Percentiles rank a stretch among this genome's conserved stretches.
phyloP scores from a whole-genome alignment of 2,888 invertebrate species.

The Stegophylla sp. region DNA sequence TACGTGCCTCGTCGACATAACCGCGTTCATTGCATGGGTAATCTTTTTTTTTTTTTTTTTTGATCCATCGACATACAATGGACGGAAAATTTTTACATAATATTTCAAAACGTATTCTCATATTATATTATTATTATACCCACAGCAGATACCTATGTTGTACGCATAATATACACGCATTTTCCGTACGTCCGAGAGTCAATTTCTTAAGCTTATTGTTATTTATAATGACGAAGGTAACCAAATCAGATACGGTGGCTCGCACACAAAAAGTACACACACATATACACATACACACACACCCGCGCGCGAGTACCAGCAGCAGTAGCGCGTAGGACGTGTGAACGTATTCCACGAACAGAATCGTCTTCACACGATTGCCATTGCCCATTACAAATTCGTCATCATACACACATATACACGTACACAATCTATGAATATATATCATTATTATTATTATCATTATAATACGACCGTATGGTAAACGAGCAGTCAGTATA shows the following conservation, averaged over 20 bases:
- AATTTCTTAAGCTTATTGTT: conserved; percentile 49
- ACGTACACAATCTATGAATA: neutral
- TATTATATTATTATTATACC: too few species aligned
- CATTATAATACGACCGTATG: neutral
- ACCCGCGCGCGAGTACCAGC: neutral
- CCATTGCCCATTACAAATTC: conserved; percentile 49
- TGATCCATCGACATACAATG: neutral
- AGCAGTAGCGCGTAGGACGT: conserved; percentile 29
- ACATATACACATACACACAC: neutral
- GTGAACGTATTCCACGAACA: conserved; percentile 39
- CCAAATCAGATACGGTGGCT: conserved; percentile 29
- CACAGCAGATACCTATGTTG: neutral
- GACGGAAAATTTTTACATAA: neutral
- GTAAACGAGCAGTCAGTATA: neutral
- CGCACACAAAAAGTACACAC: neutral
- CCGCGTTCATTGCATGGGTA: neutral
- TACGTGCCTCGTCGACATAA: neutral
- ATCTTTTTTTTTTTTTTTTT: neutral
- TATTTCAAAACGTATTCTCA: neutral
- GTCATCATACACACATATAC: conserved; percentile 23
- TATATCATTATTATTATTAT: neutral
- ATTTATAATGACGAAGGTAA: conserved; percentile 50
- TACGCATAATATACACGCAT: neutral
- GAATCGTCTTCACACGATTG: conserved; percentile 43
- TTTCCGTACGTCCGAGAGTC: conserved; percentile 14